Evolutionary conservation across 2,113 vertebrate genomes (phyloP), one percentile per base, ranked within the genome.

Genomic region (Cervus canadensis): DNA sequence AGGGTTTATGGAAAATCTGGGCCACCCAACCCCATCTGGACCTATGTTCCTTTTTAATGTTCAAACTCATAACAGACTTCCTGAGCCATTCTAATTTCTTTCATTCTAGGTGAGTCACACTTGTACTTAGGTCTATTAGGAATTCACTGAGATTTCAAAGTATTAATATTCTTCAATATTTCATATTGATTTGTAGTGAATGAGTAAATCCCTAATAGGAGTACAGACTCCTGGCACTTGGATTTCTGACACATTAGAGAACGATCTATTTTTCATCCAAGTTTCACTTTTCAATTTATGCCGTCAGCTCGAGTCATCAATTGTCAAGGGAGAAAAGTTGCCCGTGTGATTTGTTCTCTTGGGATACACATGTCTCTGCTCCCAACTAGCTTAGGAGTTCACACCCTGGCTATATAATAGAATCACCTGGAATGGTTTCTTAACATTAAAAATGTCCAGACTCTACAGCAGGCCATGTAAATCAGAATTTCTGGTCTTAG

Each of bases 91-190:
- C 28, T 87, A 85, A 12, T 48, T 91, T 89, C 33, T 95, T 50
- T 76, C 25, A 33, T 21, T 57, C n/a, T 60, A 17, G 7, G 74
- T 82, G 43, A 36, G 57, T 79, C 40, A 50, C 3, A 1, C 28
- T 30, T 90, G 23, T 85, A 74, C 40, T 96, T 87, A 84, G 0
- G 26, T 92, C 28, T 87, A 26, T 81, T 74, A 30, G 62, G 76
- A 94, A 92, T 87, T 87, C 84, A 45, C 74, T 84, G 79, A 57
- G 33, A 60, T 96, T 87, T 93, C 21, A 25, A 78, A 92, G n/a
- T 67, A 28, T 17, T 92, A 92, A 40, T 87, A 33, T 26, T 95
- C 43, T 96, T 96, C 59, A 79, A 4, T 67, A 90, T 85, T 45
- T 92, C 30, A 8, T 89, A 81, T 45, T 83, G 60, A 95, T 59